Evolutionary conservation across 2,888 invertebrate species (phyloP), one percentile per base, ranked within the genome.

Genomic region (Sphaerophoria rueppellii): DNA sequence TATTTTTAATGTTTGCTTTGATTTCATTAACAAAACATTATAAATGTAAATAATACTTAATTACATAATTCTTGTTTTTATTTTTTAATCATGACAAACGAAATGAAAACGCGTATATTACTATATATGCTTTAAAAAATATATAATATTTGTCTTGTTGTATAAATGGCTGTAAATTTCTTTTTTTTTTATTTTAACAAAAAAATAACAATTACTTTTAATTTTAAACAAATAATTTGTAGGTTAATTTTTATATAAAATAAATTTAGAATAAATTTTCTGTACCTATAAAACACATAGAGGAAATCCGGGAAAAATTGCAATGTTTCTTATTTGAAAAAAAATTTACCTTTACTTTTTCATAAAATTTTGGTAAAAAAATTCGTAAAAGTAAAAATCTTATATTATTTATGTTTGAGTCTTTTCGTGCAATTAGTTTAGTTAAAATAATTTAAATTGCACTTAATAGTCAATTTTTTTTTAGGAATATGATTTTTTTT

Each of bases 231-330:
- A 82, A 69, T 16, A n/a, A n/a, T n/a, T n/a, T n/a, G n/a, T 55
- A 63, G 55, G 37, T 4, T 43, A 46, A 32, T 60, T 34, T 58
- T 65, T 63, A 58, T 32, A 40, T 67, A 37, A 52, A 14, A 54
- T 55, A 52, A 16, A 37, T 14, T 67, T 55, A 69, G 63, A 57
- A 16, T 60, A 50, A 77, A 72, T 75, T 75, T 63, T 81, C 83
- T 86, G 85, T 85, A 85, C 76, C 81, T 85, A 85, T 83, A 69
- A 40, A 77, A 65, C 35, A 50, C 74, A 86, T 87, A 87, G 87
- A 77, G 79, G 77, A 87, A 87, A 82, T 87, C 87, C 87, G 87
- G 87, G 87, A 87, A 86, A 86, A 83, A 82, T 86, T 87, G 87
- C 87, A 87, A 87, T 87, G 58, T 60, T 72, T 75, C 54, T 65